Evolutionary conservation across 2,113 vertebrate species (phyloP), one percentile per base, ranked within the genome.

Genomic region (Petaurus breviceps): DNA sequence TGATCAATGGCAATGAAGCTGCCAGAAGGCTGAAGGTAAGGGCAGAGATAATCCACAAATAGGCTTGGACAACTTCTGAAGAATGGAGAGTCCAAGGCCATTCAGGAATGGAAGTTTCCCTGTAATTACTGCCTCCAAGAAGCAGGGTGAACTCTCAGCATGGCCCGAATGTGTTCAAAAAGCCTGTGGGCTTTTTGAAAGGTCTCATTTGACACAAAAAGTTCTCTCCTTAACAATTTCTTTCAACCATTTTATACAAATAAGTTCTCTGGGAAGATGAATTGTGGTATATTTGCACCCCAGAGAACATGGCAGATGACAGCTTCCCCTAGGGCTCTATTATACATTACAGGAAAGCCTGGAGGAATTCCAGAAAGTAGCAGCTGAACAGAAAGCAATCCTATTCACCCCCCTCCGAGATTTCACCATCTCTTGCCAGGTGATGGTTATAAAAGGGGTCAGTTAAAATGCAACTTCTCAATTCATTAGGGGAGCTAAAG

Each of bases 341-440:
- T 68, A 68, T 37, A 37, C 57, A 3, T 37, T 68, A 68, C 4
- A 37, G 61, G 31, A 68, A 68, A 68, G 31, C 61, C 11, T 0
- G 31, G 37, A 68, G 31, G 61, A 68, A 37, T 68, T 37, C 19
- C 50, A 23, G 47, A 31, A 26, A 52, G 24, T 11, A 14, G 31
- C 22, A 92, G 3, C 26, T 12, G 46, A 54, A 12, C 0, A 8
- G 0, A 0, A 3, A 84, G 43, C 51, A 37, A n/a, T 2, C 51
- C 43, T 53, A 31, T 50, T 26, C 24, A 22, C 7, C 43, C 25
- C 25, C 31, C 57, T 12, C 61, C 11, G 37, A 12, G 31, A 16
- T 68, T 14, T 68, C 11, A 37, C 11, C 57, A 14, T 68, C 57
- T 43, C 92, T 37, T 1, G 7, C 26, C 1, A 26, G 90, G 26